Evolutionary conservation across 1,140 invertebrate species (phyloP), one percentile per base, ranked within the genome.

Genomic region (Drosophila tsacasi): DNA sequence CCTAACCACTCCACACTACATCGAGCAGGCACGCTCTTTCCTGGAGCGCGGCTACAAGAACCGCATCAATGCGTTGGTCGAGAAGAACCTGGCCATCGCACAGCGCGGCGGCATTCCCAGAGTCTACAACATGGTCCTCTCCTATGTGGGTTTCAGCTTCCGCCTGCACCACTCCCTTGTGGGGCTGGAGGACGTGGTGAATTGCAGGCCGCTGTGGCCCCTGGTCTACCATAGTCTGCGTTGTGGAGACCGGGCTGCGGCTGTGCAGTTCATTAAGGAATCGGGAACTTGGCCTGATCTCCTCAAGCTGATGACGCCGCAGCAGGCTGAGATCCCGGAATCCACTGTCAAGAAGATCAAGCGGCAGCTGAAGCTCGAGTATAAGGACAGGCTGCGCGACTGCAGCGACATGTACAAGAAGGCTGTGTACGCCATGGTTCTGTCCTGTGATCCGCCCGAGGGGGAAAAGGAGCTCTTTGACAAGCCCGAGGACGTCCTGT

Each of bases 401-500:
- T 95, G 95, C 12, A 96, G 95, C 1, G 97, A 97, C 94, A 96
- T 96, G 1, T 98, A 95, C 66, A 97, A 97, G 93, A 94, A 96
- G 93, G 96, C 96, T 35, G 95, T 57, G 21, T 97, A 97, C 92
- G 96, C 96, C 81, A 95, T 97, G 8, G 93, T 99, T n/a, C 97
- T 97, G 46, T 96, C 96, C 42, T 99, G 97, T 92, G 98, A 99
- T 93, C 94, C 96, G 0, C 95, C 95, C 40, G 98, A 98, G 85
- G 95, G 97, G 81, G 97, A 99, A 92, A 93, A 95, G 3, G 97
- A 99, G 91, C 96, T 49, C 7, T 23, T 23, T 99, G 21, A 96
- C 46, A 97, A 97, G 42, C 97, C 97, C 21, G 98, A 99, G 91
- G 98, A 99, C 94, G 99, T 99, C 93, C 94, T 99, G 0, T 99